Percentiles rank a stretch among this genome's conserved stretches.
Evolutionary conservation across 1,140 invertebrate genomes (phyloP).

Genomic region (Stegodyphus dumicola): DNA sequence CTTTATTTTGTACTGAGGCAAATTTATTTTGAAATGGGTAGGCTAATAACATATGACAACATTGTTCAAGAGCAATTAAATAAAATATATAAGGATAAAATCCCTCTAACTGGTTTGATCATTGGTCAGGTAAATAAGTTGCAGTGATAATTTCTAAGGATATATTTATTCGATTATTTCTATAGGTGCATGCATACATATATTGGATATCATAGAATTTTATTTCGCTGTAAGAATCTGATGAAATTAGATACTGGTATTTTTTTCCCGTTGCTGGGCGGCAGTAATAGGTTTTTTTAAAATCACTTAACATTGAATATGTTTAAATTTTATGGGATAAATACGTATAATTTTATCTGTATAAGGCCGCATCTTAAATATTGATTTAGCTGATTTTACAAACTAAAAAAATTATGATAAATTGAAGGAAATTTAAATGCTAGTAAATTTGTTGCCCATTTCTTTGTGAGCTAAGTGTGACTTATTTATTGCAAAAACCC

Average conservation of each 20-base stretch:
- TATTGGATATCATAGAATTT: not conserved
- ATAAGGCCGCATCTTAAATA: too few relatives aligned
- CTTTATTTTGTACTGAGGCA: too few relatives aligned
- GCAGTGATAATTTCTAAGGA: too few relatives aligned
- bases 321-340: too few relatives aligned
- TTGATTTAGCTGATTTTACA: too few relatives aligned
- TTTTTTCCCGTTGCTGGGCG: not conserved
- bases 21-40: slow-evolving; percentile 32
- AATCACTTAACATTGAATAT: not conserved
- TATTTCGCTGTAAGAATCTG: not conserved
- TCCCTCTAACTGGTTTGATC: slow-evolving; percentile 25
- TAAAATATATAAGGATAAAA: slow-evolving; percentile 19
- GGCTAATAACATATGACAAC: slow-evolving; percentile 37
- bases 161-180: too few relatives aligned
- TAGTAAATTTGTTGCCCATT: too few relatives aligned
- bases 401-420: too few relatives aligned
- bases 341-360: too few relatives aligned
- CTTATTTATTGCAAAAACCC: too few relatives aligned
- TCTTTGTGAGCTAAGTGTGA: too few relatives aligned
- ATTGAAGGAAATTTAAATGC: too few relatives aligned
- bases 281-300: not conserved
- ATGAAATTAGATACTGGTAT: not conserved
- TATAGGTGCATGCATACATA: not conserved
- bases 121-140: slow-evolving; percentile 42
- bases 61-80: slow-evolving; percentile 36